Conservation (phyloP, 2,888 invertebrate genomes). For the Apotomis betuletana region DNA sequence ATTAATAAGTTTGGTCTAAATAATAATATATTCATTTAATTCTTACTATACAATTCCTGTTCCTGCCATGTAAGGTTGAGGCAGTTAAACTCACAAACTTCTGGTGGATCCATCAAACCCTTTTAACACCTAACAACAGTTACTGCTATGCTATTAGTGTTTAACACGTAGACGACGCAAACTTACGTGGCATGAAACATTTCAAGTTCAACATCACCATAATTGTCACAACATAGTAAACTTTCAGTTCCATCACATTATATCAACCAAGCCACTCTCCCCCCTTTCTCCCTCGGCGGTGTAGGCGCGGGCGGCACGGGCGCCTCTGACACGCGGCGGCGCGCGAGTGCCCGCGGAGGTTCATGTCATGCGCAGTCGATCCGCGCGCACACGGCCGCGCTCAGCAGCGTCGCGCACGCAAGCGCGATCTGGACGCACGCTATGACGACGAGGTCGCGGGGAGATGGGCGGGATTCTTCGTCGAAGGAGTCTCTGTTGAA, state of each 20-base stretch:
- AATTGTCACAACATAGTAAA: neutral
- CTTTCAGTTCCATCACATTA: constrained; percentile 57
- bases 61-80: no score
- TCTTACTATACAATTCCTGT: no score
- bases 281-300: constrained; percentile 73
- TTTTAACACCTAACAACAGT: no score
- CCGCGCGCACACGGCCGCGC: constrained; percentile 80
- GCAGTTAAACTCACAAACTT: no score
- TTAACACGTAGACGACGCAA: no score
- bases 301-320: constrained; percentile 59
- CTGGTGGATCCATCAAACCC: no score
- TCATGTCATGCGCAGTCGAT: constrained; percentile 82
- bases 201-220: neutral
- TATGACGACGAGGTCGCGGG: constrained; percentile 75
- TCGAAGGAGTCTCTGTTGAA: constrained; percentile 47
- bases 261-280: constrained; percentile 84
- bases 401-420: constrained; percentile 76
- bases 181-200: neutral
- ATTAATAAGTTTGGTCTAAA: constrained; percentile 1
- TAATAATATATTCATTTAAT: no score
- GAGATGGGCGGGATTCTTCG: constrained; percentile 71
- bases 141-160: neutral
- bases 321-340: constrained; percentile 66
- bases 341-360: constrained; percentile 69
- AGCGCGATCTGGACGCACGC: constrained; percentile 79